Evolutionary conservation across 1,140 invertebrate species (phyloP), one percentile per base, ranked within the genome.

Genomic region (Anoplophora glabripennis): DNA sequence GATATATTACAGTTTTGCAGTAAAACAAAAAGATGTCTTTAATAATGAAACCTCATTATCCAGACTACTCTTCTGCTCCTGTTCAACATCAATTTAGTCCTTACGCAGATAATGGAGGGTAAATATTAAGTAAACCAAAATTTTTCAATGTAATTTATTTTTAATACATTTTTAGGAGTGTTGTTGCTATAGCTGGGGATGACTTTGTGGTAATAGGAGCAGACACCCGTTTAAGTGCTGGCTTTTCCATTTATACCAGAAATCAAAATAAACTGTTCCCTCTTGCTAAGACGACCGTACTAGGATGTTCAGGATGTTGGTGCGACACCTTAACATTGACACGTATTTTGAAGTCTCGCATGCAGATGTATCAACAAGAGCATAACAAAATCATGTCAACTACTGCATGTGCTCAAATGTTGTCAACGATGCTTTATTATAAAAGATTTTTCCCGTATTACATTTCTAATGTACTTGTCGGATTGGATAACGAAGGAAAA

Each of bases 381-480:
- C 96, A 99, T 77, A 87, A 94, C 68, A 95, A 94, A 75, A 80
- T 85, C 3, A 99, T 99, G 93, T 83, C 88, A 3, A 96, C 96
- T 0, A 83, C 88, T 58, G 94, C 97, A 9, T 84, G 93, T 11
- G 93, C 96, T 11, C 94, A 98, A 77, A 90, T 99, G 88, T 76
- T 99, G 1, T 94, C 96, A 0, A 96, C 91, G 5, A 90, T 97
- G 82, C 79, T 99, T 57, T 99, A 99, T 74, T 90, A 95, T 70
- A 94, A 94, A 67, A 83, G 98, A 60, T 99, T 99, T 76, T 99
- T 99, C 76, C 98, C 98, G 0, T 99, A 98, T 74, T 99, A 99
- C 75, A 89, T 98, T 8, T 91, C 90, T 33, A 98, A 97, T 74
- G 87, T 99, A 33, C 77, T 99, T 49, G 96, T 93, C 63, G 98